Percentiles rank a stretch among this genome's conserved stretches.
phyloP scores from a whole-genome alignment of 37 sponge, comb jelly and placozoan genomes.

The Agelas oroides region DNA sequence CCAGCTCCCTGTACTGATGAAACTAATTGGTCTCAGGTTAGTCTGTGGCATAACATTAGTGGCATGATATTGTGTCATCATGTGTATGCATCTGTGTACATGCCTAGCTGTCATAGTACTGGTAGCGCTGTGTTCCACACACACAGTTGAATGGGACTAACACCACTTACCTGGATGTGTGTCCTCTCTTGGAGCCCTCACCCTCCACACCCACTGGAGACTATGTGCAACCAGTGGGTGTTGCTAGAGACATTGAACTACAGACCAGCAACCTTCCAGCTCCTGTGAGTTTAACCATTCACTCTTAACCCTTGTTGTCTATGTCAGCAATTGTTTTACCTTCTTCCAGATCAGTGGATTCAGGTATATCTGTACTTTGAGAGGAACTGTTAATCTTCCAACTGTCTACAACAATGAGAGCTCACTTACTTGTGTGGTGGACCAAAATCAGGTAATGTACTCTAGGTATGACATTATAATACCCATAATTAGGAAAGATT shows the following conservation, averaged over 20 bases:
- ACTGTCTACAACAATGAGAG: constrained; percentile 17
- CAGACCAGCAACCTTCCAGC: constrained; percentile 51
- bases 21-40: not conserved
- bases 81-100: too few species aligned
- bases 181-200: constrained; percentile 35
- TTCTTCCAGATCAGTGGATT: constrained; percentile 23
- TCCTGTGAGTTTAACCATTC: constrained; percentile 1
- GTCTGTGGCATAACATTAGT: too few species aligned
- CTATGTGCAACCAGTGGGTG: constrained; percentile 44
- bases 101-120: too few species aligned
- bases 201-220: not conserved
- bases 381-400: not conserved
- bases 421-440: constrained; percentile 17
- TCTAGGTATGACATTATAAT: not conserved
- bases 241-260: constrained; percentile 10
- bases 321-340: too few species aligned
- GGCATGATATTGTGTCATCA: too few species aligned
- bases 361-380: constrained; percentile 28
- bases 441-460: constrained; percentile 2
- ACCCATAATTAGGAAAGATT: not conserved
- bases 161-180: constrained; percentile 34
- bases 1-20: not conserved
- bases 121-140: too few species aligned
- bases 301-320: not conserved
- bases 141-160: too few species aligned